Evolutionary conservation across 2,113 vertebrate species (phyloP).

Genomic region (Serilophus lunatus): DNA sequence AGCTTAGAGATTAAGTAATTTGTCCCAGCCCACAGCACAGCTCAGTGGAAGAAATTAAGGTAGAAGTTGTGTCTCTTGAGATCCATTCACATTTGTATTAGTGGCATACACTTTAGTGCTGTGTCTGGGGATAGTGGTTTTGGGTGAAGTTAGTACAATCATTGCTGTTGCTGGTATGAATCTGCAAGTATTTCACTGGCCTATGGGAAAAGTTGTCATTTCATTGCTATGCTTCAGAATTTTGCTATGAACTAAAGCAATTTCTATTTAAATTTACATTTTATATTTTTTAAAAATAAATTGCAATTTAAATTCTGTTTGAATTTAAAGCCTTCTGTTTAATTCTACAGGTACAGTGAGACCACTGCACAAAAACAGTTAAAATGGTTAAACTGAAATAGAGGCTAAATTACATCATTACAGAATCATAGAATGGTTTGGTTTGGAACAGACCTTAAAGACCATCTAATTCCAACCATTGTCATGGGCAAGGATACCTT

Average conservation of each 20-base stretch:
- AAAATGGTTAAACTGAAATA: neutral
- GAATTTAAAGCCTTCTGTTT: neutral
- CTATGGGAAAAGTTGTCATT: neutral
- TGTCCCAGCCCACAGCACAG: neutral
- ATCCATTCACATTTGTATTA: neutral
- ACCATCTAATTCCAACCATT: neutral
- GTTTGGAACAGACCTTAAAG: neutral
- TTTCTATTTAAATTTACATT: neutral
- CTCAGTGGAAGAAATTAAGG: neutral
- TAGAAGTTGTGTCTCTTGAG: neutral
- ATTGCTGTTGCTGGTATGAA: neutral
- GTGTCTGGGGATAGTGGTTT: accelerated
- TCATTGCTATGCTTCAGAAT: neutral
- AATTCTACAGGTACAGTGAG: neutral
- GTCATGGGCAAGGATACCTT: neutral
- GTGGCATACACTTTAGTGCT: neutral
- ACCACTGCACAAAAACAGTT: neutral
- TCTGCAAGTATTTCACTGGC: neutral
- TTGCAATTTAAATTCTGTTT: neutral
- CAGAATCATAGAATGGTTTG: neutral
- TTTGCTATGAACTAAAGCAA: neutral
- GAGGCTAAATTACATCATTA: neutral
- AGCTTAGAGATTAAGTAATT: neutral
- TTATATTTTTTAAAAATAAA: neutral
- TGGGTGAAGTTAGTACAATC: neutral